phyloP scores from a whole-genome alignment of 2,797 vertebrate species.

The Pampus argenteus region DNA sequence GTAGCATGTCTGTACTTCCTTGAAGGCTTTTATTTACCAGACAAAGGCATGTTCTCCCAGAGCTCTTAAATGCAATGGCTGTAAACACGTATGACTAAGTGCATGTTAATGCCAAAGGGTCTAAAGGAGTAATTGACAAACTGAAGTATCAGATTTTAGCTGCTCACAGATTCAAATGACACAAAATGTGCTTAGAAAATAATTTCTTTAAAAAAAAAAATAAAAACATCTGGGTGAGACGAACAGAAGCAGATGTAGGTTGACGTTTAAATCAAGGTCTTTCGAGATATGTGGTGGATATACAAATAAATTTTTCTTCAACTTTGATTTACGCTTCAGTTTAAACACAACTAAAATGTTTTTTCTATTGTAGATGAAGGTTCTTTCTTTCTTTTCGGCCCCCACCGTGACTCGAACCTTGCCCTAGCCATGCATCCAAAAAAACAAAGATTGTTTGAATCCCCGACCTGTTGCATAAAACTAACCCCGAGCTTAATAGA shows the following conservation, averaged over 20 bases:
- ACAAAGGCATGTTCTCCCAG: constrained; percentile 67
- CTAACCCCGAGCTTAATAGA: too few species aligned
- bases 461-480: neutral
- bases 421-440: neutral
- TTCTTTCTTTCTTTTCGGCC: neutral
- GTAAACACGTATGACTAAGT: constrained; percentile 81
- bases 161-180: constrained; percentile 15
- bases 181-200: neutral
- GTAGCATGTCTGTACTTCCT: constrained; percentile 72
- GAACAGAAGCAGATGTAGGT: neutral
- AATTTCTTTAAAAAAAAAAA: neutral
- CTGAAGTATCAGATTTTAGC: constrained; percentile 61
- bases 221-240: neutral
- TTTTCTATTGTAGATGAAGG: neutral
- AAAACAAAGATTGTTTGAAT: neutral
- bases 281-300: neutral
- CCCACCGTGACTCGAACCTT: neutral
- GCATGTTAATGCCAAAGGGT: constrained; percentile 69
- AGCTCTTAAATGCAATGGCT: constrained; percentile 71
- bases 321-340: neutral
- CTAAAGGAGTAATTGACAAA: constrained; percentile 67
- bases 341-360: neutral
- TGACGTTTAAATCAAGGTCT: neutral
- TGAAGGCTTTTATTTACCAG: constrained; percentile 75
- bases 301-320: neutral